Percentiles rank a stretch among this genome's conserved stretches.
Evolutionary conservation across 2,113 vertebrate genomes (phyloP).

Genomic region (Mesocricetus auratus): DNA sequence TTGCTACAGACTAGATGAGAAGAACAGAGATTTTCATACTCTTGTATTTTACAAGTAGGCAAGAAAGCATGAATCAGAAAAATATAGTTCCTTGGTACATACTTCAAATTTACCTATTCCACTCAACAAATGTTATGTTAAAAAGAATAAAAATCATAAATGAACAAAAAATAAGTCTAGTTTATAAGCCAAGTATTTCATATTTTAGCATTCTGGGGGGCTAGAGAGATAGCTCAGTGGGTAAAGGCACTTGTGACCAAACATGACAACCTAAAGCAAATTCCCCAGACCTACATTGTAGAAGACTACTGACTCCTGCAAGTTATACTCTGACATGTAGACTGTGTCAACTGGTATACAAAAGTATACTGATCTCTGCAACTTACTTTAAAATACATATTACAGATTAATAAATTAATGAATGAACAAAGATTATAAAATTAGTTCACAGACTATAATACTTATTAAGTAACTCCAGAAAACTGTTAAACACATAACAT

Average conservation of each 20-base stretch:
- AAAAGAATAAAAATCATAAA: not conserved
- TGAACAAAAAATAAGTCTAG: not conserved
- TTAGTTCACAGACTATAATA: not conserved
- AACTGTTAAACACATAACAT: slow-evolving; percentile 26
- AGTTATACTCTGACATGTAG: not conserved
- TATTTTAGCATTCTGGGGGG: not conserved
- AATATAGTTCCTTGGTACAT: not conserved
- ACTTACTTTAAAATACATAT: slow-evolving; percentile 34
- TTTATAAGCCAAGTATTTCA: not conserved
- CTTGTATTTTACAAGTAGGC: not conserved
- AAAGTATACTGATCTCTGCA: slow-evolving; percentile 30
- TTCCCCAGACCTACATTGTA: no score
- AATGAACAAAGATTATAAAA: not conserved
- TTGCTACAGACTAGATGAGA: not conserved
- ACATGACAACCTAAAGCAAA: not conserved
- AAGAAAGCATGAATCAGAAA: slow-evolving; percentile 19
- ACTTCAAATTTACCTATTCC: slow-evolving; percentile 11
- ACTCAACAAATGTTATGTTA: slow-evolving; percentile 1
- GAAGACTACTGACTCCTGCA: not conserved
- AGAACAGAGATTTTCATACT: not conserved
- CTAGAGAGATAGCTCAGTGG: not conserved
- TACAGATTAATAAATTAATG: slow-evolving; percentile 22
- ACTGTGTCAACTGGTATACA: not conserved
- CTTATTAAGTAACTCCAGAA: slow-evolving; percentile 15
- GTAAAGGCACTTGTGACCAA: not conserved